Evolutionary conservation across 2,113 vertebrate species (phyloP), one percentile per base, ranked within the genome.

Genomic region (Brienomyrus longianalis): DNA sequence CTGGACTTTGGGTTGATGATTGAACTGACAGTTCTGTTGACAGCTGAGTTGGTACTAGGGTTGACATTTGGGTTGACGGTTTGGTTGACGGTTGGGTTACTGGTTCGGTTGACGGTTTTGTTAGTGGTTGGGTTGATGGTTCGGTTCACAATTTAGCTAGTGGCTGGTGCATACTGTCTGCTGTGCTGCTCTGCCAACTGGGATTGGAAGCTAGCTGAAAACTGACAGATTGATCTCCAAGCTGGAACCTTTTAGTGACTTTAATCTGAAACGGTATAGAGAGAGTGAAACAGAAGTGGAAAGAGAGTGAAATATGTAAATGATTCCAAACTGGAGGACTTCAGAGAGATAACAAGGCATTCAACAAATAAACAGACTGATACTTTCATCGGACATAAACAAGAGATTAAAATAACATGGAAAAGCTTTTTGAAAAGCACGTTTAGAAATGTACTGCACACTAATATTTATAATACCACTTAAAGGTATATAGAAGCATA

Each of bases 191-290:
- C 31, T 19, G 80, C 23, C 56, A 35, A 45, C 13, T 35, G 39
- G 35, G 21, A 35, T 89, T 92, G 70, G 92, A 90, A 91, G 88
- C 80, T 56, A 91, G 83, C 45, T 93, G 92, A 52, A 95, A 93
- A 89, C 90, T 92, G 2, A 92, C 91, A 1, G 95, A 92, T 89
- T 94, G 90, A 87, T 90, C 93, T 91, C 93, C 94, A 31, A 94
- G 90, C 88, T 93, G 93, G 90, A 93, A 91, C 95, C 94, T 95
- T 89, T 56, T 48, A 91, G 17, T 62, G 5, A 83, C 39, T 27
- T 77, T 31, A 52, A 19, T 85, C 84, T 90, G 87, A 89, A 85
- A 51, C 19, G 6, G 54, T 35, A 84, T 39, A 19, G 35, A 77
- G 70, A 39, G 19, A 88, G 39, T 45, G 56, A 47, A 66, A 11